Percentiles rank a stretch among this genome's conserved stretches.
phyloP scores from a whole-genome alignment of 2,113 vertebrate genomes.

The Corythornis vintsioides region DNA sequence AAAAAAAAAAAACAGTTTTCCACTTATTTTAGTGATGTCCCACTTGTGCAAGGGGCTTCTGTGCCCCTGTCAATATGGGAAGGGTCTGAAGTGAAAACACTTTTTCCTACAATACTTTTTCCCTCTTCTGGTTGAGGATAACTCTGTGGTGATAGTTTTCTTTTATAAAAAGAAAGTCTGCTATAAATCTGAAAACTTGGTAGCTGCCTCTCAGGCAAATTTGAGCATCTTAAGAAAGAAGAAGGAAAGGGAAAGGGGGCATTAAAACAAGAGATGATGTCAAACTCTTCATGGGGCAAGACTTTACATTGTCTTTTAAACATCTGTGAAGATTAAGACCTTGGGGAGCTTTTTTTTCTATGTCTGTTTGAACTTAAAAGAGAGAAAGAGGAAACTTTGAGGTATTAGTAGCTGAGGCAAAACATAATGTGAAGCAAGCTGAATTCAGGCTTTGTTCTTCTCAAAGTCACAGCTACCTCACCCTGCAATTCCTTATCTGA shows the following conservation, averaged over 20 bases:
- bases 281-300: neutral
- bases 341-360: neutral
- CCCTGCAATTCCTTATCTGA: neutral
- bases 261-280: neutral
- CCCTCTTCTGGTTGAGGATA: neutral
- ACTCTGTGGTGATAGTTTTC: neutral
- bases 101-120: neutral
- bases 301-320: neutral
- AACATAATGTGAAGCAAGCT: neutral
- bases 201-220: neutral
- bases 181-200: neutral
- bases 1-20: neutral
- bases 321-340: neutral
- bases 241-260: neutral
- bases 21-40: no score
- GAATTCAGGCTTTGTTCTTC: neutral
- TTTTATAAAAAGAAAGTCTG: neutral
- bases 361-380: neutral
- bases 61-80: neutral
- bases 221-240: neutral
- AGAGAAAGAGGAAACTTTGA: neutral
- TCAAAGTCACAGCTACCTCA: neutral
- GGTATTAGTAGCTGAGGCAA: neutral
- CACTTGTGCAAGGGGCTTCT: neutral
- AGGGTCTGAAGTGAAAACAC: neutral